Evolutionary conservation across 2,888 invertebrate species (phyloP).

Genomic region (Cybosia mesomella): DNA sequence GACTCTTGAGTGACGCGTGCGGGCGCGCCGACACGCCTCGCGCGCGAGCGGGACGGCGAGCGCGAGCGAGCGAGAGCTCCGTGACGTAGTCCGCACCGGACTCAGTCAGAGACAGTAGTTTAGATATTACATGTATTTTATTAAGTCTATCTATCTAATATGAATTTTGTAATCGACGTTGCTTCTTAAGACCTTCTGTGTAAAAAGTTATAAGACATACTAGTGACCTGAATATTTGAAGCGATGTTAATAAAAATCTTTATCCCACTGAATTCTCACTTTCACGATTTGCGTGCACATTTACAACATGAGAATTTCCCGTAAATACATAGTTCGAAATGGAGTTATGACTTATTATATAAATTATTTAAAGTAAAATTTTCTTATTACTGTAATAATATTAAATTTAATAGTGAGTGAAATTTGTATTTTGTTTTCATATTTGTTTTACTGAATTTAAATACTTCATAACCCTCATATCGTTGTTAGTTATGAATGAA

Average conservation of each 20-base stretch:
- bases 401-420: constrained; percentile 87
- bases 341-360: constrained; percentile 82
- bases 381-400: constrained; percentile 85
- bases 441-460: constrained; percentile 86
- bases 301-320: constrained; percentile 79
- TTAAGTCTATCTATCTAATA: constrained; percentile 83
- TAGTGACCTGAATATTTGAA: constrained; percentile 86
- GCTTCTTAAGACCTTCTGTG: constrained; percentile 86
- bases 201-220: constrained; percentile 86
- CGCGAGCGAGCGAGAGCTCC: constrained; percentile 17
- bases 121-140: constrained; percentile 86
- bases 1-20: constrained; percentile 70
- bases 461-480: constrained; percentile 87
- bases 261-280: constrained; percentile 85
- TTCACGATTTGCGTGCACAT: constrained; percentile 84
- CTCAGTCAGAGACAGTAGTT: constrained; percentile 75
- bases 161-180: constrained; percentile 86
- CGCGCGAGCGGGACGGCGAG: neutral
- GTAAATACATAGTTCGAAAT: constrained; percentile 78
- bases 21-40: constrained; percentile 39
- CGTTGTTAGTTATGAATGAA: constrained; percentile 88
- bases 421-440: constrained; percentile 86
- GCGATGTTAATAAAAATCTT: constrained; percentile 79
- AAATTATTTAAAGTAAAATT: constrained; percentile 84
- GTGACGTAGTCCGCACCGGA: constrained; percentile 47